Evolutionary conservation across 2,113 vertebrate species (phyloP).

Genomic region (Hyla sarda): DNA sequence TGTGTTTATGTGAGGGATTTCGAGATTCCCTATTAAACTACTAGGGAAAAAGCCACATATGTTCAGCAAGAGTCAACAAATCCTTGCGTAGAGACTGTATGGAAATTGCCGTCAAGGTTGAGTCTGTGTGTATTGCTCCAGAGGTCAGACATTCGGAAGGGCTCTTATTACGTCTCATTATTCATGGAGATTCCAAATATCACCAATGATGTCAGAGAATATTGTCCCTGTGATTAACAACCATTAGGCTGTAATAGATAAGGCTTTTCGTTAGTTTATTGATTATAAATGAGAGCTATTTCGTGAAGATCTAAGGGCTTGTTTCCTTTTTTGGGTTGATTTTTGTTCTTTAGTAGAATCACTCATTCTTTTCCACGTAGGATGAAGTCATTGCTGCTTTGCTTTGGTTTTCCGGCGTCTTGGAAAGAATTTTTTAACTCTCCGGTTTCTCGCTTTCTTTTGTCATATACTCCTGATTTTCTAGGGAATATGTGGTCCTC

Average conservation of each 20-base stretch:
- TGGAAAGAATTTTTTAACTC: not conserved
- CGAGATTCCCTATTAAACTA: no score
- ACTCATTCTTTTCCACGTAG: not conserved
- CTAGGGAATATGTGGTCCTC: not conserved
- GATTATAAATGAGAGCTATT: not conserved
- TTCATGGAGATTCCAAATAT: not conserved
- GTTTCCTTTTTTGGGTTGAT: not conserved
- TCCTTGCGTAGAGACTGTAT: not conserved
- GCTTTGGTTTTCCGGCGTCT: not conserved
- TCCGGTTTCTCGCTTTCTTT: not conserved
- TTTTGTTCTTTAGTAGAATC: not conserved
- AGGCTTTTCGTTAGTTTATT: not conserved
- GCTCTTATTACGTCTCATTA: constrained; percentile 15
- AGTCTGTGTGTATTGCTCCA: not conserved
- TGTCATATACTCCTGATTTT: not conserved
- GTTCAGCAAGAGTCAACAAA: not conserved
- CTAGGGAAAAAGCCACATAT: no score
- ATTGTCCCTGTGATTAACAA: constrained; percentile 26
- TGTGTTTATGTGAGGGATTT: no score
- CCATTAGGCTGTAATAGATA: constrained; percentile 37
- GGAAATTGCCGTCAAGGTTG: not conserved
- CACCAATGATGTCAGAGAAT: constrained; percentile 23
- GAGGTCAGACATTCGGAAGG: constrained; percentile 34
- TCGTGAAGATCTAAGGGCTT: not conserved
- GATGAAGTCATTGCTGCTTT: not conserved